phyloP scores from a whole-genome alignment of 2,113 vertebrate species.

The Mellivora capensis region DNA sequence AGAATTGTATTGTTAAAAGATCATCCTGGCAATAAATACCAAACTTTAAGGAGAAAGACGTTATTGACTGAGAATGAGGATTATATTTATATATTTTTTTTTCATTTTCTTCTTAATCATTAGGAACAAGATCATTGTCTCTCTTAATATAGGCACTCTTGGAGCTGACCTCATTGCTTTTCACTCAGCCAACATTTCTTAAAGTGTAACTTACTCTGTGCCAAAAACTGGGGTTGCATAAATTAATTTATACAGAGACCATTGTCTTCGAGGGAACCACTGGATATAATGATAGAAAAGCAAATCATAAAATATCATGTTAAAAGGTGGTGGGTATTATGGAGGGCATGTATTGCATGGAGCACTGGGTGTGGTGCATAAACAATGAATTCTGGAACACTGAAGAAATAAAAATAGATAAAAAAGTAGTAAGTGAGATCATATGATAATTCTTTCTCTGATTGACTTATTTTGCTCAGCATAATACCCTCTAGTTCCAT shows the following conservation, averaged over 20 bases:
- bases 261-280: not conserved
- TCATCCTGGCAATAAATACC: not conserved
- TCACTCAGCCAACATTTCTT: not conserved
- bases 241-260: not conserved
- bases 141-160: not conserved
- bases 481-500: no score
- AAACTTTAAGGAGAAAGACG: slow-evolving; percentile 2
- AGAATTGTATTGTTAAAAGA: not conserved
- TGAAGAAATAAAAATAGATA: no score
- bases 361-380: no score
- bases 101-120: not conserved
- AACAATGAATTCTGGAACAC: no score
- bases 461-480: no score
- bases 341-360: no score
- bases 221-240: not conserved
- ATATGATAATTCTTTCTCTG: no score
- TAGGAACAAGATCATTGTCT: not conserved
- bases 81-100: not conserved
- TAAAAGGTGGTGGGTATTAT: not conserved
- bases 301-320: not conserved
- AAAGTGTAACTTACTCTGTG: not conserved
- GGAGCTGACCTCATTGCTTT: not conserved
- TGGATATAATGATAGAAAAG: not conserved
- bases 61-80: not conserved
- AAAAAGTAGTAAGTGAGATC: no score